Percentiles rank a stretch among this genome's conserved stretches.
phyloP scores from a whole-genome alignment of 2,797 vertebrate genomes.

The Sphenodon punctatus region DNA sequence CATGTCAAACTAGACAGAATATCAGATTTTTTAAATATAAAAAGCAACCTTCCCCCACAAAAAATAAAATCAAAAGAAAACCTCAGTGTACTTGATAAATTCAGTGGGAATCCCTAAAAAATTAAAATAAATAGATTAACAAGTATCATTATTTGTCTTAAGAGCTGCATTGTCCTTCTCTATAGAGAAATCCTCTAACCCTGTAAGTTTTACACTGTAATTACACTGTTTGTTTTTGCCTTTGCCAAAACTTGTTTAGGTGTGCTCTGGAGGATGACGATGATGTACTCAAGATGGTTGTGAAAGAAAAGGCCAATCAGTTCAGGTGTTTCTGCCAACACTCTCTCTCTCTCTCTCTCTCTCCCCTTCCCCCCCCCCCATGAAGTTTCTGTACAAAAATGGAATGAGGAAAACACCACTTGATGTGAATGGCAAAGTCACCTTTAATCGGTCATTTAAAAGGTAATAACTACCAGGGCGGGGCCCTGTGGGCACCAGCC shows the following conservation, averaged over 20 bases:
- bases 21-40: conserved; percentile 64
- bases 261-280: conserved; percentile 44
- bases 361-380: not conserved
- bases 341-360: conserved; percentile 12
- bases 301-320: conserved; percentile 40
- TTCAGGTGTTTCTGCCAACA: conserved; percentile 64
- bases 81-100: conserved; percentile 59
- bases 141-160: conserved; percentile 44
- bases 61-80: too few relatives aligned
- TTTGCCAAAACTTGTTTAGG: conserved; percentile 75
- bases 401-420: not conserved
- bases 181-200: conserved; percentile 37
- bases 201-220: conserved; percentile 14
- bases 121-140: conserved; percentile 22
- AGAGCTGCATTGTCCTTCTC: conserved; percentile 37
- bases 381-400: conserved; percentile 23
- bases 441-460: not conserved
- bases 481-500: too few relatives aligned
- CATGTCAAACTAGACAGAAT: conserved; percentile 55
- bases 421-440: not conserved
- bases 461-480: too few relatives aligned
- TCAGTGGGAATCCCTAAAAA: conserved; percentile 8
- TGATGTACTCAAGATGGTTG: conserved; percentile 44
- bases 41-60: too few relatives aligned
- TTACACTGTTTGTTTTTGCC: conserved; percentile 70